A percentile compares a stretch with the other conserved stretches of the same genome.
Evolutionary conservation across 1,140 invertebrate genomes (phyloP).

Genomic region (Himalopsyche phryganea): DNA sequence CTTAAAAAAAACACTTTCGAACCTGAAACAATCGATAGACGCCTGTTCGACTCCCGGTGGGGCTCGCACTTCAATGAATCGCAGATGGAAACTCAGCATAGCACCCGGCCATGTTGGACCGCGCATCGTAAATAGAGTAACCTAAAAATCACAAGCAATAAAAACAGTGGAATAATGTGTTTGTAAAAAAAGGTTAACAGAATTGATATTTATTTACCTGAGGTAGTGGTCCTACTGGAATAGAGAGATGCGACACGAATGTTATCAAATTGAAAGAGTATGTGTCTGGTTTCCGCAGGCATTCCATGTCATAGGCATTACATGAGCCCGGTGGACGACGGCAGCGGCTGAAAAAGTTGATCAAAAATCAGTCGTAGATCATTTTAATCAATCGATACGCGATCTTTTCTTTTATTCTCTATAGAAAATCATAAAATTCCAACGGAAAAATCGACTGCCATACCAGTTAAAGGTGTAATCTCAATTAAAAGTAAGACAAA

Average conservation of each 20-base stretch:
- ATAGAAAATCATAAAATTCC: too few relatives aligned
- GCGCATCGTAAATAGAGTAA: conserved; percentile 85
- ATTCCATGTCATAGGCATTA: conserved; percentile 62
- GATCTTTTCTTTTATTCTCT: too few relatives aligned
- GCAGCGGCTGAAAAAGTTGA: conserved; percentile 75
- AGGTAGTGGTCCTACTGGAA: conserved; percentile 59
- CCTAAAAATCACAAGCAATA: conserved; percentile 36
- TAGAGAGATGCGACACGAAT: conserved; percentile 77
- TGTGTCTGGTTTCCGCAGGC: conserved; percentile 72
- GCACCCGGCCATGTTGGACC: conserved; percentile 67
- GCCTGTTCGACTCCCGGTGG: conserved; percentile 59
- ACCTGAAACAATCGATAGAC: conserved; percentile 65
- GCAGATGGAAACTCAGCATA: conserved; percentile 71
- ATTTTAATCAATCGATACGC: too few relatives aligned
- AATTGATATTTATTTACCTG: conserved; percentile 18
- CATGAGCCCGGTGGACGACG: conserved; percentile 67
- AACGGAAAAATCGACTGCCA: too few relatives aligned
- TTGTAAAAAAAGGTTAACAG: too few relatives aligned
- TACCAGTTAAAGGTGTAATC: too few relatives aligned
- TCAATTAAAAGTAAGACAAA: too few relatives aligned
- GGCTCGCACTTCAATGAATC: conserved; percentile 62
- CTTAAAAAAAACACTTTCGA: too few relatives aligned
- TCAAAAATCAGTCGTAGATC: too few relatives aligned
- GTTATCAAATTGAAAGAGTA: conserved; percentile 91
- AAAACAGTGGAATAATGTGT: too few relatives aligned